These are phyloP conservation scores for Elymnias hypermnestra DNA, from an alignment of 1,140 invertebrate species.

Conservation along the genomic window DNA sequence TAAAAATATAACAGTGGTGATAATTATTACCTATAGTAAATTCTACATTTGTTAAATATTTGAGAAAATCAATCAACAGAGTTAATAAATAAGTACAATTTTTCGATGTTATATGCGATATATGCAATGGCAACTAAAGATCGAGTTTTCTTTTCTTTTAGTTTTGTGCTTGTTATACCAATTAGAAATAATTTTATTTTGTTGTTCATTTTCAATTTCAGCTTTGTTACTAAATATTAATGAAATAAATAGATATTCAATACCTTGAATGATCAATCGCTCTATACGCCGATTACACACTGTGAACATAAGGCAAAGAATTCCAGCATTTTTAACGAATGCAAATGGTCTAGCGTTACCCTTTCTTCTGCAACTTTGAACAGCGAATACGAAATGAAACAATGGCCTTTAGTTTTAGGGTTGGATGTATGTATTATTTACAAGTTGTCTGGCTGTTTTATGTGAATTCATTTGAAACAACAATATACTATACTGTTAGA, in stretches of 20 bases:
- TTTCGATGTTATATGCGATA: too few relatives aligned
- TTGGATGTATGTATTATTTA: constrained; percentile 6
- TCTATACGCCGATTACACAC: constrained; percentile 53
- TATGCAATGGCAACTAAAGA: too few relatives aligned
- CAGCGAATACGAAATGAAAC: constrained; percentile 62
- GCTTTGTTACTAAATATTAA: too few relatives aligned
- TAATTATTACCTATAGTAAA: too few relatives aligned
- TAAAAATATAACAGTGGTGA: too few relatives aligned
- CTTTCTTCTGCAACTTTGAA: constrained; percentile 62
- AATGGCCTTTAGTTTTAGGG: constrained; percentile 33
- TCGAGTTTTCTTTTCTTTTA: too few relatives aligned
- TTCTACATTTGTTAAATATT: too few relatives aligned
- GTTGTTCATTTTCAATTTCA: not conserved
- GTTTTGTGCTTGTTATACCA: too few relatives aligned
- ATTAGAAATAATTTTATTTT: too few relatives aligned
- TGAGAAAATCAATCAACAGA: too few relatives aligned
- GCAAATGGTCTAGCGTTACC: constrained; percentile 67
- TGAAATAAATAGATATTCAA: too few relatives aligned
- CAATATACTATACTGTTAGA: not conserved
- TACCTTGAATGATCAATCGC: constrained; percentile 18
- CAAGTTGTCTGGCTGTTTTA: not conserved
- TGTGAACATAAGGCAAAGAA: constrained; percentile 65
- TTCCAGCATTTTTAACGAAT: constrained; percentile 73
- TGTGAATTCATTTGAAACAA: not conserved
- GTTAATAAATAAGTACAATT: too few relatives aligned